Evolutionary conservation across 2,888 invertebrate species (phyloP).

Genomic region (Philonicus albiceps): DNA sequence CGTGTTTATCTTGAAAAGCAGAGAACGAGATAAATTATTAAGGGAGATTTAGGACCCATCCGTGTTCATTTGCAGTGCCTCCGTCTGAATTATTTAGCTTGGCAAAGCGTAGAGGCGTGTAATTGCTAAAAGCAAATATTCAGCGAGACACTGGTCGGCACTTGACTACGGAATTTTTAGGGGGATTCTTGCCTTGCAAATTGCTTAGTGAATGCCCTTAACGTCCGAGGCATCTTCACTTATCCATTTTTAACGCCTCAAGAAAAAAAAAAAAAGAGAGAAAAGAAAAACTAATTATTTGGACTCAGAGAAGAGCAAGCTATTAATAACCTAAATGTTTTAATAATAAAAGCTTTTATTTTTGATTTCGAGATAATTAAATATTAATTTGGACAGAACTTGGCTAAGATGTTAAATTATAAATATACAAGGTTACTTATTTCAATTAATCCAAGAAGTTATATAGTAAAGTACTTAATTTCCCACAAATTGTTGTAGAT

Average conservation of each 20-base stretch:
- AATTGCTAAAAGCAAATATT: neutral
- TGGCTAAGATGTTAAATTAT: neutral
- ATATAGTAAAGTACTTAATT: no score
- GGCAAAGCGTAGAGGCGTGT: neutral
- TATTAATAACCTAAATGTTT: neutral
- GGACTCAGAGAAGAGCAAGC: neutral
- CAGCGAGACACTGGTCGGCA: neutral
- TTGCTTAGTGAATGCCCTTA: neutral
- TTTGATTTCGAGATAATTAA: neutral
- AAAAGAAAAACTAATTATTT: neutral
- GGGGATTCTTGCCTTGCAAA: neutral
- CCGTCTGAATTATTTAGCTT: slow-evolving; percentile 5
- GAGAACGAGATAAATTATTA: slow-evolving; percentile 4
- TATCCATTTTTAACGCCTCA: neutral
- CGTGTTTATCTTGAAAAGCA: neutral
- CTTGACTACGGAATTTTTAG: neutral
- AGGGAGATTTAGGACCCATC: neutral
- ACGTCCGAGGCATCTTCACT: neutral
- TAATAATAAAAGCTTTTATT: neutral
- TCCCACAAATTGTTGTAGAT: no score
- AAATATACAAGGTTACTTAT: neutral
- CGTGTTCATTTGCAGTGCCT: neutral
- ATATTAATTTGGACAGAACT: neutral
- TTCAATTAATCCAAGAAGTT: no score
- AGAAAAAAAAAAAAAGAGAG: neutral